These are phyloP conservation scores for Trachymyrmex septentrionalis DNA, from an alignment of 1,140 invertebrate genomes.

Conservation along the genomic window DNA sequence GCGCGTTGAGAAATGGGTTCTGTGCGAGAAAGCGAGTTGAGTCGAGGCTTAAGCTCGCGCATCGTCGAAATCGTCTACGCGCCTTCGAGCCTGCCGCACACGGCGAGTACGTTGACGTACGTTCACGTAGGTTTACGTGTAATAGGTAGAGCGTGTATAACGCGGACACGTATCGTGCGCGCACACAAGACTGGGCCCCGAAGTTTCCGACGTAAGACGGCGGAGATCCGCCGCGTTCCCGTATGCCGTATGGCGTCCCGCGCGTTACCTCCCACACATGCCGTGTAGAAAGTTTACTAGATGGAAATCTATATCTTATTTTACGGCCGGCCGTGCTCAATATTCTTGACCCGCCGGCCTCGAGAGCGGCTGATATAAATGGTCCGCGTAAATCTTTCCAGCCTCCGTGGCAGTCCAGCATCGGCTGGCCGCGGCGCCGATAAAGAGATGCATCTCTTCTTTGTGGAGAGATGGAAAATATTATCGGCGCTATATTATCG, in stretches of 20 bases:
- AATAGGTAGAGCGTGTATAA: constrained; percentile 17
- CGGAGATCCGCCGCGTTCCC: constrained; percentile 66
- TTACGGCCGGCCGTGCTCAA: constrained; percentile 80
- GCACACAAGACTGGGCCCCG: constrained; percentile 65
- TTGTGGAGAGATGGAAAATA: constrained; percentile 39
- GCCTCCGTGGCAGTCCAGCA: not conserved
- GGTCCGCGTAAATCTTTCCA: constrained; percentile 76
- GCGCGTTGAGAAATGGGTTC: not conserved
- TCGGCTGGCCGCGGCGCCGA: not conserved
- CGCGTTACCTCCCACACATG: constrained; percentile 80
- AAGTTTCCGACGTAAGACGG: constrained; percentile 75
- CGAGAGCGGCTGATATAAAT: constrained; percentile 75
- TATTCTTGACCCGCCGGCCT: constrained; percentile 77
- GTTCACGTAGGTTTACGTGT: not conserved
- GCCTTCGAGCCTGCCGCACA: constrained; percentile 41
- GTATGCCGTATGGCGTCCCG: constrained; percentile 81
- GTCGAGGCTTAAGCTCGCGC: constrained; percentile 21
- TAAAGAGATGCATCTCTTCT: constrained; percentile 43
- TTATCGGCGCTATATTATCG: constrained; percentile 12
- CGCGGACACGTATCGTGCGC: constrained; percentile 32
- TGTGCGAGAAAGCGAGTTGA: constrained; percentile 24
- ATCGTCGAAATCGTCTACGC: constrained; percentile 51
- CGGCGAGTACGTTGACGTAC: not conserved
- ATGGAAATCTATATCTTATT: constrained; percentile 86
- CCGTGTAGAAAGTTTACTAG: constrained; percentile 83